Conservation (phyloP, 2,113 vertebrate species). For the Cynocephalus volans region DNA sequence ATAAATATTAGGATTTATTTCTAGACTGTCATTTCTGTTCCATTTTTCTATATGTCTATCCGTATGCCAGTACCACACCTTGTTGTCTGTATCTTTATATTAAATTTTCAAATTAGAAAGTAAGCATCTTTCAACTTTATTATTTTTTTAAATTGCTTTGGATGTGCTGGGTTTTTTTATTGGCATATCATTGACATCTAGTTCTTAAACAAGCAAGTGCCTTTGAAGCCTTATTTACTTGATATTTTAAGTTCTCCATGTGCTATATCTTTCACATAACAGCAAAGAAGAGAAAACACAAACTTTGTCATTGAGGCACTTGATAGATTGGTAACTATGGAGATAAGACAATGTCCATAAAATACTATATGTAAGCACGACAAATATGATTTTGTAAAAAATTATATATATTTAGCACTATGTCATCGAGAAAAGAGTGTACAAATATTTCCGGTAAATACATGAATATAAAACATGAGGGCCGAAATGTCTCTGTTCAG, state of each 20-base stretch:
- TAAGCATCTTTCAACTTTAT: not conserved
- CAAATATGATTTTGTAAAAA: slow-evolving; percentile 30
- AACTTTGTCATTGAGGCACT: not conserved
- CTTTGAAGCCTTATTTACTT: slow-evolving; percentile 45
- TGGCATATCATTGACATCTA: slow-evolving; percentile 71
- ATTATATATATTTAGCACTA: not conserved
- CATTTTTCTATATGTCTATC: too few species aligned
- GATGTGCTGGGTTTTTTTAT: not conserved
- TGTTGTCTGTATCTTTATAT: not conserved
- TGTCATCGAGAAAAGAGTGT: not conserved
- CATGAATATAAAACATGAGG: not conserved
- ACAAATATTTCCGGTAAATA: not conserved
- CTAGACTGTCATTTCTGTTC: too few species aligned
- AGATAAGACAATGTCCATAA: not conserved
- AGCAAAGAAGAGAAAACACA: not conserved
- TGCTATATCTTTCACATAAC: not conserved
- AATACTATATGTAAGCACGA: not conserved
- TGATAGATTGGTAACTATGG: not conserved
- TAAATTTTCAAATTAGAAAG: slow-evolving; percentile 39
- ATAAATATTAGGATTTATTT: too few species aligned
- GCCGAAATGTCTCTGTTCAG: not conserved
- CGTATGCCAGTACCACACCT: not conserved
- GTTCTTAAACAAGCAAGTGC: slow-evolving; percentile 42
- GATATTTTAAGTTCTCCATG: not conserved
- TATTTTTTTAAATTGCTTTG: not conserved